Conservation (phyloP, 1,140 invertebrate genomes). For the Gryllus bimaculatus region DNA sequence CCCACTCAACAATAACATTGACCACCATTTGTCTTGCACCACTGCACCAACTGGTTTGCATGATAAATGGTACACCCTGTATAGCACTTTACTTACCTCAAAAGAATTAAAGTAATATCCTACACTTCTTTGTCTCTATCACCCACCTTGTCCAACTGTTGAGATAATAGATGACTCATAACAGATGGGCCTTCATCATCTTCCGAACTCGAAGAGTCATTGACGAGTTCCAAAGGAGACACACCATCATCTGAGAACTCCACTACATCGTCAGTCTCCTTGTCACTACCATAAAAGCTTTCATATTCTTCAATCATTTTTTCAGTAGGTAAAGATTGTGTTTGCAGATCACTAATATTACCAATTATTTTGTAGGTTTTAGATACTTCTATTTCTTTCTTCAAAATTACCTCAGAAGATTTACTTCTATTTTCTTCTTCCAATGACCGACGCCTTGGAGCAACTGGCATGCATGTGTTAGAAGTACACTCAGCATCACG, state of each 20-base stretch:
- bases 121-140: not conserved
- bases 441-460: not conserved
- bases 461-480: not conserved
- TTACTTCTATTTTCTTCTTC: not conserved
- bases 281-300: constrained; percentile 54
- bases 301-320: constrained; percentile 36
- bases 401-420: constrained; percentile 26
- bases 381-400: constrained; percentile 29
- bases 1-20: too few species aligned
- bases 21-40: too few species aligned
- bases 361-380: constrained; percentile 29
- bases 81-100: not conserved
- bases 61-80: too few species aligned
- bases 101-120: not conserved
- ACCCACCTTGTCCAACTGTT: constrained; percentile 21
- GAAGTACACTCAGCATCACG: constrained; percentile 29
- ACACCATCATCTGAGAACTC: constrained; percentile 59
- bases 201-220: constrained; percentile 12
- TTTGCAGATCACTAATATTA: constrained; percentile 21
- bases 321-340: not conserved
- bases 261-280: constrained; percentile 52
- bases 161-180: constrained; percentile 15
- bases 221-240: constrained; percentile 14
- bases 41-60: too few species aligned
- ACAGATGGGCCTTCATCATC: constrained; percentile 28